These are phyloP conservation scores for Operophtera brumata DNA, from an alignment of 2,888 invertebrate genomes.

Conservation along the genomic window DNA sequence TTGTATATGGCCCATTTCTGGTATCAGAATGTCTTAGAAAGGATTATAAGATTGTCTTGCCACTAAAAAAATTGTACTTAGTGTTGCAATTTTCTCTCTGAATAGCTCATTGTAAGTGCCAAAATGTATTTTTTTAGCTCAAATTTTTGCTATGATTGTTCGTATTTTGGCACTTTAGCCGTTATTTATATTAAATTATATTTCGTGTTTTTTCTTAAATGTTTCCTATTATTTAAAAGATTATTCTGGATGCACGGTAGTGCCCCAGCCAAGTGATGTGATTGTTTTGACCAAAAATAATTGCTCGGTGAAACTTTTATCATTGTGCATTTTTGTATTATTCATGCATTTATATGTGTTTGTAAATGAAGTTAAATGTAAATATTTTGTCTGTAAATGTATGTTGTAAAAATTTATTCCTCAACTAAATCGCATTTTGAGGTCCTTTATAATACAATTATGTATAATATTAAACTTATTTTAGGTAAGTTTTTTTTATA, in stretches of 20 bases:
- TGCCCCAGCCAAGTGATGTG: too few species aligned
- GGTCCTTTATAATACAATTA: not conserved
- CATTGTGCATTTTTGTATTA: not conserved
- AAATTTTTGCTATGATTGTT: conserved; percentile 4
- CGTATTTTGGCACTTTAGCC: not conserved
- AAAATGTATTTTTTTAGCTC: conserved; percentile 1
- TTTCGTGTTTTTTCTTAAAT: not conserved
- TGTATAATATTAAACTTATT: too few species aligned
- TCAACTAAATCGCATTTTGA: conserved; percentile 3
- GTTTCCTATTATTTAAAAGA: not conserved
- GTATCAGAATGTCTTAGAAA: not conserved
- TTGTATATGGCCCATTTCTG: not conserved
- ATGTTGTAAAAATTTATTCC: conserved; percentile 13
- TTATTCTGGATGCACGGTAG: not conserved
- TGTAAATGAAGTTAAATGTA: conserved; percentile 3
- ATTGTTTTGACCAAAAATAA: not conserved
- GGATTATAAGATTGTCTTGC: not conserved
- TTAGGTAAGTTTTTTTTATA: not conserved
- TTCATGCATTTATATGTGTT: conserved; percentile 5
- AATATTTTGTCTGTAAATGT: conserved; percentile 2
- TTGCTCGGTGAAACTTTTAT: not conserved
- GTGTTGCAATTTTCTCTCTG: not conserved
- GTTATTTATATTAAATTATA: not conserved
- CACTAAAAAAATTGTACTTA: not conserved
- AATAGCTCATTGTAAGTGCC: conserved; percentile 19